Evolutionary conservation across 2,113 vertebrate genomes (phyloP), one percentile per base, ranked within the genome.

Genomic region (Columba janthina): DNA sequence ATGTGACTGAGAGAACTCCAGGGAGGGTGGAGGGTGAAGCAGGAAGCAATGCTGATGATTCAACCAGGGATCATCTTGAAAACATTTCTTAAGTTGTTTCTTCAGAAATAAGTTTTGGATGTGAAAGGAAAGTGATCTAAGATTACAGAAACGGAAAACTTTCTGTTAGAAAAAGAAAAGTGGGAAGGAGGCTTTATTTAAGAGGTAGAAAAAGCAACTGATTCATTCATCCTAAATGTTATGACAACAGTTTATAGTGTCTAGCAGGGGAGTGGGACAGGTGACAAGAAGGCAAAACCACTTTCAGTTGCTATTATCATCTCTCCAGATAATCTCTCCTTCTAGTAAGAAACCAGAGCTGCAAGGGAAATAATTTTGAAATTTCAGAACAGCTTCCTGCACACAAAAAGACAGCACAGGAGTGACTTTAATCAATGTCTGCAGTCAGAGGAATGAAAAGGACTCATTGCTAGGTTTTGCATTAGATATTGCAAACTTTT

Each of bases 1-100:
- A 95, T 84, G 90, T 78, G 90, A 53, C 83, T 87, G 90, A 57
- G 56, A 95, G 83, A 90, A 85, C 66, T 73, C 70, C 70, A 66
- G 73, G 26, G 69, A 92, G 84, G 71, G 80, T 21, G 70, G 58
- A 95, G 76, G 53, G 69, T 44, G 76, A 81, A 95, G 92, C 83
- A 93, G 94, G 80, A 95, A 93, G 58, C 11, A 1, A 46, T 42
- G 58, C 42, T 86, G 82, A 80, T 87, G 90, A 93, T 88, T 96
- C 83, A 93, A 51, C 54, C 29, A 57, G 62, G 65, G 80, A 93
- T 84, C 83, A 81, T 85, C 90, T 76, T 82, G 84, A 95, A 90
- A 90, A 92, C 26, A 81, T 76, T 90, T 91, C 65, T 65, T 12
- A 80, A 64, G 38, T 28, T 78, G 40, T 53, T 88, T 62, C 84